These are phyloP conservation scores for Himalopsyche kuldschensis DNA, from an alignment of 2,888 invertebrate genomes.

Conservation along the genomic window DNA sequence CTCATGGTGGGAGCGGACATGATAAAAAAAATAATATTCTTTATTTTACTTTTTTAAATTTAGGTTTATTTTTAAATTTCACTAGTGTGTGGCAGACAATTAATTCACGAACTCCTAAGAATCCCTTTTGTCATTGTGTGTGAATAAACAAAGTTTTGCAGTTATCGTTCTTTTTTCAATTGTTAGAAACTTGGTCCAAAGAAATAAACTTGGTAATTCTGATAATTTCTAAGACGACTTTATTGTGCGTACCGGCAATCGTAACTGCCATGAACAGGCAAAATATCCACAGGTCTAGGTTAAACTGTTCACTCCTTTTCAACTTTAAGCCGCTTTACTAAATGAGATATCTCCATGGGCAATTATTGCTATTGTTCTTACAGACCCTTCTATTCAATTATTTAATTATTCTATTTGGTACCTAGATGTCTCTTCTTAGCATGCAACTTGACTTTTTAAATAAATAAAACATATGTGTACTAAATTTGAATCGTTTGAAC, in stretches of 20 bases:
- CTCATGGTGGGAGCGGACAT: too few species aligned
- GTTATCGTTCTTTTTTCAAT: not conserved
- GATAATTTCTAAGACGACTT: not conserved
- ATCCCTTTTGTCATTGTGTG: conserved; percentile 10
- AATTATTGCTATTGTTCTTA: not conserved
- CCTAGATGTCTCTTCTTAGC: too few species aligned
- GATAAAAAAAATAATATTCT: too few species aligned
- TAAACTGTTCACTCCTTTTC: not conserved
- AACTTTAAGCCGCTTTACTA: not conserved
- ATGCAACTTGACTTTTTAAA: too few species aligned
- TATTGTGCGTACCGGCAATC: not conserved
- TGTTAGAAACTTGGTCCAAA: not conserved
- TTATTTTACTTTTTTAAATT: too few species aligned
- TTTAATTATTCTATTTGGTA: too few species aligned
- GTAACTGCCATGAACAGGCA: not conserved
- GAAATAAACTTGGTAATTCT: not conserved
- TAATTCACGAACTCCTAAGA: not conserved
- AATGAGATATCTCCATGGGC: not conserved
- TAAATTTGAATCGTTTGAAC: too few species aligned
- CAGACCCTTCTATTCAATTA: too few species aligned
- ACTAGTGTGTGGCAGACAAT: not conserved
- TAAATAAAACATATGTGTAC: too few species aligned
- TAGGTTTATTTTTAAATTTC: too few species aligned
- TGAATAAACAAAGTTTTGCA: not conserved
- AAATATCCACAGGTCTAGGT: not conserved